Conservation (phyloP, 92 coral and sea anemone species). For the Diadumene lineata region DNA sequence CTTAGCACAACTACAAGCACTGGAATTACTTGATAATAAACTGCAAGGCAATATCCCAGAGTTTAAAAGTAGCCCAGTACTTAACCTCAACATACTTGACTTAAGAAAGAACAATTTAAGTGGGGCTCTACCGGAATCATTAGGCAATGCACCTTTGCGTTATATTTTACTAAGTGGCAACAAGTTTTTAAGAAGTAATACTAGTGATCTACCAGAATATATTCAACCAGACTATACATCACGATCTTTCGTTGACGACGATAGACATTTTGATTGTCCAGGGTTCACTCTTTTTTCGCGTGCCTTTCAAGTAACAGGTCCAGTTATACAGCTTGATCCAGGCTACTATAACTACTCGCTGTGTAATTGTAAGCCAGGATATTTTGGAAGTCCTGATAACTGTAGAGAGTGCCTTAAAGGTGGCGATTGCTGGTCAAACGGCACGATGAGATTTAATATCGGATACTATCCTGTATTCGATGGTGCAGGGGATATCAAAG, state of each 20-base stretch:
- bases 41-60: slow-evolving; percentile 1
- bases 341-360: slow-evolving; percentile 10
- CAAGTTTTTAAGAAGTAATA: not conserved
- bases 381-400: not conserved
- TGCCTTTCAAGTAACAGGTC: slow-evolving; percentile 10
- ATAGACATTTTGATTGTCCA: slow-evolving; percentile 14
- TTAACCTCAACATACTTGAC: slow-evolving; percentile 9
- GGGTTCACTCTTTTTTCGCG: slow-evolving; percentile 13
- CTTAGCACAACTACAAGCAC: slow-evolving; percentile 9
- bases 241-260: not conserved
- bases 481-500: not conserved
- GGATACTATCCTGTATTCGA: slow-evolving; percentile 1
- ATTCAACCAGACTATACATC: not conserved
- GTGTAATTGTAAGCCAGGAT: slow-evolving; percentile 12
- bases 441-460: not conserved
- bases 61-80: slow-evolving; percentile 9
- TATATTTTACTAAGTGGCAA: not conserved
- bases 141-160: slow-evolving; percentile 1
- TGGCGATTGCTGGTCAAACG: not conserved
- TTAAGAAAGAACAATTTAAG: slow-evolving; percentile 1
- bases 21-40: slow-evolving; percentile 4
- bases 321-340: slow-evolving; percentile 3
- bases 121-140: slow-evolving; percentile 7
- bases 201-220: slow-evolving; percentile 1
- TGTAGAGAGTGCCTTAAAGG: slow-evolving; percentile 1